Conservation (phyloP, 2,113 vertebrate species). For the Hippocampus barbouri region DNA sequence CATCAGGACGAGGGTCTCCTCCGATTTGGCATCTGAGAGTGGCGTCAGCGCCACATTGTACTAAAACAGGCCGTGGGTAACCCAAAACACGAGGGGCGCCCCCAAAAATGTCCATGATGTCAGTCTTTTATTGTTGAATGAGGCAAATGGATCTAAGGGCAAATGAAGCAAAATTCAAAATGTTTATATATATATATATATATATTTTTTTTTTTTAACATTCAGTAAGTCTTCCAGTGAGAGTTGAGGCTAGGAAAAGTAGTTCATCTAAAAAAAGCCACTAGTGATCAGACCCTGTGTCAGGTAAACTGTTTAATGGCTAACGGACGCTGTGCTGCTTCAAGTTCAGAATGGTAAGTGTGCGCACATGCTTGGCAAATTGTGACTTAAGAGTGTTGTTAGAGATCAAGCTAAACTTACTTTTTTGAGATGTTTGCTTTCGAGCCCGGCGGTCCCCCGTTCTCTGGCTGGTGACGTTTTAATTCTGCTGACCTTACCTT, state of each 20-base stretch:
- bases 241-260: slow-evolving; percentile 72
- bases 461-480: slow-evolving; percentile 11
- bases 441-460: neutral
- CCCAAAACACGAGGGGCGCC: slow-evolving; percentile 87
- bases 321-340: neutral
- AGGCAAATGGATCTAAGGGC: slow-evolving; percentile 1
- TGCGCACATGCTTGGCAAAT: neutral
- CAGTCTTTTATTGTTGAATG: neutral
- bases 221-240: slow-evolving; percentile 3
- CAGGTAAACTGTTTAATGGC: slow-evolving; percentile 9
- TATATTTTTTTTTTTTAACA: neutral
- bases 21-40: slow-evolving; percentile 83
- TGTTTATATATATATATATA: too few relatives aligned
- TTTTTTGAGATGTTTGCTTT: neutral
- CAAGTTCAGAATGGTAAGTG: neutral
- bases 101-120: slow-evolving; percentile 77
- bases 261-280: slow-evolving; percentile 60
- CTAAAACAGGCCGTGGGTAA: slow-evolving; percentile 83
- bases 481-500: slow-evolving; percentile 11
- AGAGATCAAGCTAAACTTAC: slow-evolving; percentile 28
- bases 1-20: slow-evolving; percentile 81
- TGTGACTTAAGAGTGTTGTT: neutral
- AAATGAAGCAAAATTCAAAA: neutral
- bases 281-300: slow-evolving; percentile 30
- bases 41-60: slow-evolving; percentile 74